Conservation (phyloP, 2,113 vertebrate species). For the Chitala chitala region DNA sequence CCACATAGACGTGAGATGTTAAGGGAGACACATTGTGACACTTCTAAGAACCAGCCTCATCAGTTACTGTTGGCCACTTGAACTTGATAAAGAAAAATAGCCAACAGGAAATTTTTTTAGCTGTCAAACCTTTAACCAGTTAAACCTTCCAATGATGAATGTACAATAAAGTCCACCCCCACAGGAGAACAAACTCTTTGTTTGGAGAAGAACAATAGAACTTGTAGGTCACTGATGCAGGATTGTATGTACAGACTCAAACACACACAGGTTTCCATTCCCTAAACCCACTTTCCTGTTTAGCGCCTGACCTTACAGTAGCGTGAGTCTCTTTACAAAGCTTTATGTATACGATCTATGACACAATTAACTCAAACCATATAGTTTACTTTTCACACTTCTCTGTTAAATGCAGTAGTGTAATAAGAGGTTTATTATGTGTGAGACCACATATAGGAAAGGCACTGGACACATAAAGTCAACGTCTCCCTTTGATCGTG, state of each 20-base stretch:
- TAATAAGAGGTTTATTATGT: slow-evolving; percentile 24
- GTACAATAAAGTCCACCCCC: slow-evolving; percentile 4
- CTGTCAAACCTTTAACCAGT: not conserved
- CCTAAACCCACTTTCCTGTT: not conserved
- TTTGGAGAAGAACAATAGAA: slow-evolving; percentile 11
- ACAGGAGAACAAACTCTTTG: slow-evolving; percentile 13
- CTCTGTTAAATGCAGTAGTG: slow-evolving; percentile 36
- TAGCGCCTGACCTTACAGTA: not conserved
- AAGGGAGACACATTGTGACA: not conserved
- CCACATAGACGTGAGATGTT: not conserved
- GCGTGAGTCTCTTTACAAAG: slow-evolving; percentile 11
- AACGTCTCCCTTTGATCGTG: slow-evolving; percentile 35
- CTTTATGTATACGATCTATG: slow-evolving; percentile 34
- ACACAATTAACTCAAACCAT: slow-evolving; percentile 27
- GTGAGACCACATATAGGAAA: not conserved
- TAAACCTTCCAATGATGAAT: slow-evolving; percentile 18
- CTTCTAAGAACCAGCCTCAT: not conserved
- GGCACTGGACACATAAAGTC: slow-evolving; percentile 30
- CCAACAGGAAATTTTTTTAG: not conserved
- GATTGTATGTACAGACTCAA: slow-evolving; percentile 7
- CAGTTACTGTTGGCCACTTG: not conserved
- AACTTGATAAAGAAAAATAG: not conserved
- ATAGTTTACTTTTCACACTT: slow-evolving; percentile 22
- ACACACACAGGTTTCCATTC: not conserved
- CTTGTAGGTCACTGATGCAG: slow-evolving; percentile 6